Evolutionary conservation across 1,140 invertebrate species (phyloP).

Genomic region (Ips typographus): DNA sequence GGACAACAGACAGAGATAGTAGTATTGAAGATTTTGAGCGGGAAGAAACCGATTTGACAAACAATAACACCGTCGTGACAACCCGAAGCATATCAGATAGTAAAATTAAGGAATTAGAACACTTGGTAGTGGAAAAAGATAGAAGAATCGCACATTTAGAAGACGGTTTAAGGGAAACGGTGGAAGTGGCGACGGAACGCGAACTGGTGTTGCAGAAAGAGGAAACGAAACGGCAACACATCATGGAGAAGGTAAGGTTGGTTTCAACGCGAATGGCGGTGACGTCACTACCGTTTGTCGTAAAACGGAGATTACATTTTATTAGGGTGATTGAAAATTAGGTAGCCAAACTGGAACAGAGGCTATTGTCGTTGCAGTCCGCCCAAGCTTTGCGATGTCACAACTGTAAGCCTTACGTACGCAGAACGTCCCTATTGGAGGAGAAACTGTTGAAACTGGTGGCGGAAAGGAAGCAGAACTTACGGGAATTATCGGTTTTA

Average conservation of each 20-base stretch:
- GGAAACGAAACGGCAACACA: conserved; percentile 60
- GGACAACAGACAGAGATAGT: conserved; percentile 21
- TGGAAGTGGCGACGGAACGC: conserved; percentile 64
- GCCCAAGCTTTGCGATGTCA: conserved; percentile 66
- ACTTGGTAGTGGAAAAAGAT: conserved; percentile 32
- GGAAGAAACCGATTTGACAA: conserved; percentile 18
- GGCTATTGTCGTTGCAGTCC: conserved; percentile 67
- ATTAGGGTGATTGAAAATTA: conserved; percentile 48
- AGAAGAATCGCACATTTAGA: conserved; percentile 74
- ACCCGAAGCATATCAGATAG: conserved; percentile 22
- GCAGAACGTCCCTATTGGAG: conserved; percentile 61
- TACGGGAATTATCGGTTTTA: conserved; percentile 75
- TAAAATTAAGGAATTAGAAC: conserved; percentile 30
- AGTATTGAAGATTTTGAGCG: conserved; percentile 39
- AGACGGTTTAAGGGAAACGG: conserved; percentile 70
- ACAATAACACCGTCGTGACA: conserved; percentile 26
- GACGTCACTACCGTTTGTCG: too few species aligned
- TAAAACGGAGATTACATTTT: too few species aligned
- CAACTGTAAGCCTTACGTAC: conserved; percentile 64
- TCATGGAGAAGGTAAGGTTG: conserved; percentile 62
- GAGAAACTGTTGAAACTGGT: conserved; percentile 58
- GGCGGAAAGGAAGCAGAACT: conserved; percentile 64
- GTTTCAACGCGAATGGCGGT: background rate
- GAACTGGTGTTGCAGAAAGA: conserved; percentile 65
- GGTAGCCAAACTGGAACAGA: conserved; percentile 72